Evolutionary conservation across 2,113 vertebrate genomes (phyloP), one percentile per base, ranked within the genome.

Genomic region (Burhinus bistriatus): DNA sequence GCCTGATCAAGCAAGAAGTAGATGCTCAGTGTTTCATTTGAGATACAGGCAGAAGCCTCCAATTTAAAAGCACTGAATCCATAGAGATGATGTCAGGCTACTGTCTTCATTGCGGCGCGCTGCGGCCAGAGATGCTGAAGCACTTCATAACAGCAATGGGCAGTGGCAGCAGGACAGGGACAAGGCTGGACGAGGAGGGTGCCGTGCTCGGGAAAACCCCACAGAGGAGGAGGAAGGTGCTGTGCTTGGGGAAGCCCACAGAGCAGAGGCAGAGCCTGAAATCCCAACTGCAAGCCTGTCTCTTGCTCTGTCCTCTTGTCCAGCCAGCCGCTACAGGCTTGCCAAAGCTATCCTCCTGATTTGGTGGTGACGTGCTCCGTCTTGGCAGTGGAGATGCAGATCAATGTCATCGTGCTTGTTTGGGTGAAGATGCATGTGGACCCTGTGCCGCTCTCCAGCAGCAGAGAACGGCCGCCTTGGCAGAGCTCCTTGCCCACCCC

Each of bases 321-420:
- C 38, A 30, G 40, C 30, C 30, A 18, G 36, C 25, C 1, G 4
- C 62, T 2, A 1, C 55, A 10, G 51, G 22, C 42, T 42, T 32
- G 34, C 75, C 66, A 12, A 29, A 66, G 13, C 23, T 5, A 2
- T 25, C 52, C 26, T 38, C 32, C 52, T 2, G 34, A 5, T 12
- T 38, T 9, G 3, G 40, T 3, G 30, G 38, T 27, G 76, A 22
- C 3, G 2, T 0, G 5, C 58, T 54, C 44, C 3, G 1, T 21
- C 59, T 80, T 22, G 44, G 58, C 1, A 1, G 44, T 2, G 52
- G 15, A 38, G 51, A 19, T 10, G 1, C n/a, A 14, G 12, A 11
- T 9, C 21, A 1, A 38, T 51, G 70, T 16, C 2, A 0, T 6
- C 1, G 1, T 6, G 15, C 45, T 27, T 11, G n/a, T 18, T 27